Evolutionary conservation across 1,140 invertebrate species (phyloP), one percentile per base, ranked within the genome.

Genomic region (Psilanteris sp.): DNA sequence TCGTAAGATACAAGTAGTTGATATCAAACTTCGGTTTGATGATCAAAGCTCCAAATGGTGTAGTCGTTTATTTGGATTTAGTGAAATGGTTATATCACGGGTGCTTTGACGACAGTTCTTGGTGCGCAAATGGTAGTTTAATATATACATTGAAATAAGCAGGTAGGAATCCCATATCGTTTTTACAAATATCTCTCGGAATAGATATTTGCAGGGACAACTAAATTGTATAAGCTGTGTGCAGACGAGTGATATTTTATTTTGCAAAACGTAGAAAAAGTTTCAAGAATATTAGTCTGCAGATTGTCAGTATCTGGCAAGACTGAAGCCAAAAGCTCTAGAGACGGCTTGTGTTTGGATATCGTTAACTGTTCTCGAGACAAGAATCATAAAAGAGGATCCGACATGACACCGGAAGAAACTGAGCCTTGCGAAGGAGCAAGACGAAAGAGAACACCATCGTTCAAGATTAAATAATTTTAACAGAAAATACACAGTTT

Each of bases 351-450:
- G 78, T 84, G 80, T 84, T 85, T 84, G 82, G 79, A 84, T 81
- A 85, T 83, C 82, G 82, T 83, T 85, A 84, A 78, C 78, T 54
- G 75, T 80, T 79, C 76, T 78, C 27, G 64, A 76, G 72, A 74
- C 59, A 48, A 78, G 68, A 70, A 77, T 44, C 43, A 34, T 64
- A 39, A 75, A 72, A 43, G 72, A 61, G 55, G 41, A 67, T 52
- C 39, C 36, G 48, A 3, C 27, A 5, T 64, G 39, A 50, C 37
- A 36, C 43, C 27, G 14, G 20, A 22, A 54, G 50, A 36, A 55
- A 46, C 44, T 14, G 11, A 31, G 31, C 46, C 26, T 11, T 13
- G 43, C 13, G 34, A 44, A 32, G 18, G 27, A 66, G 55, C 52
- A 54, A 68, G 48, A 67, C 44, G 55, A 61, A 8, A 26, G 7